These are phyloP conservation scores for Saccostrea cuccullata DNA, from an alignment of 1,140 invertebrate species.

Conservation along the genomic window DNA sequence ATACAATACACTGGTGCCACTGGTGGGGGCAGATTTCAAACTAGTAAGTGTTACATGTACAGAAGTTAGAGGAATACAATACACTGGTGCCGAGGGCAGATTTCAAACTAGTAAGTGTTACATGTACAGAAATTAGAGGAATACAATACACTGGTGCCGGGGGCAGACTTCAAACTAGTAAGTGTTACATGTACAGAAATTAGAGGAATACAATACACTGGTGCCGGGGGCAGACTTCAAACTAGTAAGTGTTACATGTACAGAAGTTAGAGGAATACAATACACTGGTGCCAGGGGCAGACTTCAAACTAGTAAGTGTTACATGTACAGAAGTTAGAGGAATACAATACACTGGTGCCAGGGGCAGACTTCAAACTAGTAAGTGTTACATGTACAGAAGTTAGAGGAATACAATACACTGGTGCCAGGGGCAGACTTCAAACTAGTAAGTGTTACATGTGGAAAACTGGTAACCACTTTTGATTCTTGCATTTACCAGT, in stretches of 20 bases:
- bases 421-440: neutral
- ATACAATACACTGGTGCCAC: neutral
- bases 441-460: neutral
- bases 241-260: constrained; percentile 68
- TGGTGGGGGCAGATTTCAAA: neutral
- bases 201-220: constrained; percentile 77
- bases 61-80: constrained; percentile 77
- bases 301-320: neutral
- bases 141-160: neutral
- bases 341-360: constrained; percentile 76
- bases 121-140: neutral
- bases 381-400: constrained; percentile 49
- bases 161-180: neutral
- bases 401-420: neutral
- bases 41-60: no score
- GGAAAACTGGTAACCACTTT: no score
- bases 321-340: constrained; percentile 70
- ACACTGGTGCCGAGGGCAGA: constrained; percentile 74
- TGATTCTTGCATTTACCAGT: neutral
- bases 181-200: constrained; percentile 56
- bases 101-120: constrained; percentile 75
- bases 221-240: constrained; percentile 76
- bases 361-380: constrained; percentile 77
- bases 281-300: neutral
- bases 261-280: no score